Evolutionary conservation across 2,888 invertebrate genomes (phyloP).

Genomic region (Conistra vaccinii): DNA sequence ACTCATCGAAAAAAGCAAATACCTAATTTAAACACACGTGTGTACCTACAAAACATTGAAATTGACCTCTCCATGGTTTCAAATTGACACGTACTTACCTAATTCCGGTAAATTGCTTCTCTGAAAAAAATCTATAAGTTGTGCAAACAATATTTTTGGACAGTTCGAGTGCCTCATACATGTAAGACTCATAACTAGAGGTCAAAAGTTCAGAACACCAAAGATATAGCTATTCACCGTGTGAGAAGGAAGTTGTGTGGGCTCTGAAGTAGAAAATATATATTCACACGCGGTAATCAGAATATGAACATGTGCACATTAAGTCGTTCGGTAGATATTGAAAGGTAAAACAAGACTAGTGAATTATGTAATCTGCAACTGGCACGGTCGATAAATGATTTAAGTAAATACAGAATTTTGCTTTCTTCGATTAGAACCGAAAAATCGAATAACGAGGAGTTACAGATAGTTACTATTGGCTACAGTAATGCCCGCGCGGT

Average conservation of each 20-base stretch:
- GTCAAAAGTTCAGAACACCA: neutral
- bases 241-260: neutral
- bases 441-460: neutral
- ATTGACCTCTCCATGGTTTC: neutral
- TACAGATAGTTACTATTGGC: neutral
- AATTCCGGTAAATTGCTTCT: neutral
- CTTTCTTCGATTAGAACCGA: neutral
- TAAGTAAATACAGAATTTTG: too few species aligned
- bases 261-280: neutral
- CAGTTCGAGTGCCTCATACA: neutral
- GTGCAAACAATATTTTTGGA: constrained; percentile 1
- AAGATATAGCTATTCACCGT: neutral
- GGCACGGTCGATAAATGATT: neutral
- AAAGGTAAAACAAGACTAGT: constrained; percentile 3
- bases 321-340: neutral
- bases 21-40: neutral
- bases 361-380: too few species aligned
- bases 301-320: neutral
- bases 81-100: neutral
- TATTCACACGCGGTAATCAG: neutral
- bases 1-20: constrained; percentile 8
- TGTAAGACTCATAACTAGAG: constrained; percentile 1
- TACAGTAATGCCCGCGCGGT: neutral
- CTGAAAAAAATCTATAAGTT: neutral
- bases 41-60: neutral